Percentiles rank a stretch among this genome's conserved stretches.
phyloP scores from a whole-genome alignment of 2,797 vertebrate species.

The Myoxocephalus aenaeus region DNA sequence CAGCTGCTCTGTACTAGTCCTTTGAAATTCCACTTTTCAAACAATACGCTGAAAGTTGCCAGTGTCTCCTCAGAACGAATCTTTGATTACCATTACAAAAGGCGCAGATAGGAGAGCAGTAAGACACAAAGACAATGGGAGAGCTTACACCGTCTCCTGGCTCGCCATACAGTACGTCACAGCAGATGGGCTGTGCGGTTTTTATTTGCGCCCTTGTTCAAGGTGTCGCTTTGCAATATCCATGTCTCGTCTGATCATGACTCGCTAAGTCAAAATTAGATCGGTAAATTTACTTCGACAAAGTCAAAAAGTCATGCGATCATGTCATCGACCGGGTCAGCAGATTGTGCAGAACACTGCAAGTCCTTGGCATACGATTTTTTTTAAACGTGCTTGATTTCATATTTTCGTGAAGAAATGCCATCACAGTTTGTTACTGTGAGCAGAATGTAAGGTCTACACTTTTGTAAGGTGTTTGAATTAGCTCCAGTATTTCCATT shows the following conservation, averaged over 20 bases:
- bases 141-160: conserved; percentile 28
- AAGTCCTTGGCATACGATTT: conserved; percentile 5
- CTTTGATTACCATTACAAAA: conserved; percentile 73
- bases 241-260: conserved; percentile 28
- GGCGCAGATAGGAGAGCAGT: conserved; percentile 13
- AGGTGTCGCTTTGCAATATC: conserved; percentile 45
- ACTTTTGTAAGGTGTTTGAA: conserved; percentile 54
- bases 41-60: conserved; percentile 60
- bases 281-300: conserved; percentile 43
- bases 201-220: conserved; percentile 57
- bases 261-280: conserved; percentile 37
- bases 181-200: conserved; percentile 55
- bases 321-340: conserved; percentile 14
- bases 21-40: conserved; percentile 69
- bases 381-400: not conserved
- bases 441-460: conserved; percentile 43
- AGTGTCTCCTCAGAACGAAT: conserved; percentile 45
- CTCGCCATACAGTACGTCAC: conserved; percentile 28
- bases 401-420: conserved; percentile 13
- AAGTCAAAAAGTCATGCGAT: conserved; percentile 55
- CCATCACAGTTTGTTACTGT: conserved; percentile 26
- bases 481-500: conserved; percentile 46
- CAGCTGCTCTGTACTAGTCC: conserved; percentile 51
- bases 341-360: conserved; percentile 11
- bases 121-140: conserved; percentile 45